phyloP scores from a whole-genome alignment of 2,113 vertebrate genomes.

The Agapornis roseicollis region DNA sequence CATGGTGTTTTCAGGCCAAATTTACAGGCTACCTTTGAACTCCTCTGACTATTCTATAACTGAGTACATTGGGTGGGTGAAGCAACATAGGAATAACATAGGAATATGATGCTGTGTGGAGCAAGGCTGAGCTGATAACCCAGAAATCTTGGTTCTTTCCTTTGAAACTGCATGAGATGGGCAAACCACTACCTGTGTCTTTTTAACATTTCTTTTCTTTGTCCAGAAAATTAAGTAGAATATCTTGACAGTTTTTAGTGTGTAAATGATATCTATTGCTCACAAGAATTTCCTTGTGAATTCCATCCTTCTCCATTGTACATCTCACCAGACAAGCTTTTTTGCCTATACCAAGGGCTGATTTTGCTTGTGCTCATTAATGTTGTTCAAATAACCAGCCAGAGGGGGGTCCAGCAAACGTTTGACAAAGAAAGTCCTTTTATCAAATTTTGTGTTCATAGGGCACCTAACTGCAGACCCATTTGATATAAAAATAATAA shows the following conservation, averaged over 20 bases:
- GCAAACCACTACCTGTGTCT: neutral
- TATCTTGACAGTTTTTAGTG: neutral
- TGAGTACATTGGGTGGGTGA: rapidly evolving
- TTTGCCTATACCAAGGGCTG: neutral
- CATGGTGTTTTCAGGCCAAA: neutral
- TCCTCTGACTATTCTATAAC: neutral
- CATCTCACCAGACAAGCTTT: neutral
- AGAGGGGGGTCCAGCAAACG: rapidly evolving
- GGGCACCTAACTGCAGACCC: neutral
- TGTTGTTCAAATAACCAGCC: neutral
- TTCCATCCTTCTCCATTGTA: neutral
- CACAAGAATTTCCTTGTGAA: neutral
- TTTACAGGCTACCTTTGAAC: neutral
- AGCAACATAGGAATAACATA: neutral
- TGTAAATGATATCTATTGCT: neutral
- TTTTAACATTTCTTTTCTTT: neutral
- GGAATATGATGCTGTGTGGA: rapidly evolving
- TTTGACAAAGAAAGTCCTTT: neutral
- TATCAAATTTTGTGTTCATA: neutral
- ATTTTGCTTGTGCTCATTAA: neutral
- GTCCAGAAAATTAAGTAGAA: neutral
- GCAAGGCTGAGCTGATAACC: neutral
- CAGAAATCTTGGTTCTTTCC: neutral
- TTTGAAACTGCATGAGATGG: neutral
- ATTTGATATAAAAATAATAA: neutral